phyloP scores from a whole-genome alignment of 2,888 invertebrate species.

The Epistrophe eligans region DNA sequence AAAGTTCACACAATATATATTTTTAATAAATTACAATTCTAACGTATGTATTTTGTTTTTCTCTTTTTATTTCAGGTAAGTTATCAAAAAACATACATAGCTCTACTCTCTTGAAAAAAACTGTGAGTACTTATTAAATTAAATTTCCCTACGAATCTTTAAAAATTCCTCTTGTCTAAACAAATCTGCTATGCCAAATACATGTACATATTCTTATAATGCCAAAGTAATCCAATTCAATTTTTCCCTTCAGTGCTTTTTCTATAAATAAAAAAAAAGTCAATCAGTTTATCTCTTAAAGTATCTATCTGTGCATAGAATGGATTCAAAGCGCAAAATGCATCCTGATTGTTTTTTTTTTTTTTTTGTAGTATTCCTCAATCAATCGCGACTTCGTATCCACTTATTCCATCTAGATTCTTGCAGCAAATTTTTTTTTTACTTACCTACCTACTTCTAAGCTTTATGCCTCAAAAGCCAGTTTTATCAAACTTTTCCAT shows the following conservation, averaged over 20 bases:
- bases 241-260: constrained; percentile 55
- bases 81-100: background rate
- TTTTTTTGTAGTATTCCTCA: background rate
- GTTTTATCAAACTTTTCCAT: constrained; percentile 63
- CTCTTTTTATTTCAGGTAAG: constrained; percentile 1
- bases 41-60: background rate
- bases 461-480: constrained; percentile 11
- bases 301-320: constrained; percentile 37
- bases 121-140: background rate
- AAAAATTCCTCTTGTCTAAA: background rate
- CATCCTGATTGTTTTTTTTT: constrained; percentile 16
- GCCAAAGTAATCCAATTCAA: constrained; percentile 45
- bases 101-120: background rate
- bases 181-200: background rate
- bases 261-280: constrained; percentile 13
- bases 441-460: background rate
- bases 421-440: background rate
- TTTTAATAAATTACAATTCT: background rate
- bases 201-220: background rate
- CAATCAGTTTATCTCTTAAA: constrained; percentile 48
- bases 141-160: background rate
- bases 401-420: constrained; percentile 27
- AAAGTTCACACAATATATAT: background rate
- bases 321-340: constrained; percentile 9
- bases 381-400: constrained; percentile 26